Conservation (phyloP, 30 jellyfish, hydroid and myxozoan species). For the Turritopsis rubra region DNA sequence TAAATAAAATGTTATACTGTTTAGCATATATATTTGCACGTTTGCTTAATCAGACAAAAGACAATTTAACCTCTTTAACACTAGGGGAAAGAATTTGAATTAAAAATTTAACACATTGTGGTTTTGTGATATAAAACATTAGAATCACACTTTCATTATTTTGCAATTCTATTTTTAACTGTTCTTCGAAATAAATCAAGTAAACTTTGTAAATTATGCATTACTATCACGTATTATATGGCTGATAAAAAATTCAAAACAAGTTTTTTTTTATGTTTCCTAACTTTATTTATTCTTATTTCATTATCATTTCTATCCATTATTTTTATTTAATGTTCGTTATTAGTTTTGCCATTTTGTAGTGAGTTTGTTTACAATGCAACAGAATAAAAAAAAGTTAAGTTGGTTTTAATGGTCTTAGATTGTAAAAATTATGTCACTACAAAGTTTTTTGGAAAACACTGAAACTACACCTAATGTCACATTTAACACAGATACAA, state of each 20-base stretch:
- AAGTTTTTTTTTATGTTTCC: neutral
- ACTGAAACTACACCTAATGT: too few relatives aligned
- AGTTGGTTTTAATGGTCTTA: too few relatives aligned
- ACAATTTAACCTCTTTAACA: neutral
- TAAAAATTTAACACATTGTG: neutral
- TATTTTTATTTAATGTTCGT: too few relatives aligned
- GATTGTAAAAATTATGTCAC: too few relatives aligned
- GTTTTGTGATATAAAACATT: neutral
- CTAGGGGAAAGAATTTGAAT: neutral
- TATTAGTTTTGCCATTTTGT: too few relatives aligned
- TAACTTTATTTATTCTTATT: too few relatives aligned
- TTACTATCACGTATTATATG: neutral
- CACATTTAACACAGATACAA: too few relatives aligned
- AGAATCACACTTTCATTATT: neutral
- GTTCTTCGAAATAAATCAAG: neutral
- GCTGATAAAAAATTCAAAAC: neutral
- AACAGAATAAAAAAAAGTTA: too few relatives aligned
- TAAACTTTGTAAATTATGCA: neutral
- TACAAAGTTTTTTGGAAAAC: too few relatives aligned
- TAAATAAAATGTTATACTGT: neutral
- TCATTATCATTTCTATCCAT: neutral
- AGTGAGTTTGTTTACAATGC: too few relatives aligned
- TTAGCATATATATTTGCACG: neutral
- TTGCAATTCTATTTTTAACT: neutral
- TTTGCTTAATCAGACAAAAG: neutral